phyloP scores from a whole-genome alignment of 2,888 invertebrate species.

The Coelopa pilipes region DNA sequence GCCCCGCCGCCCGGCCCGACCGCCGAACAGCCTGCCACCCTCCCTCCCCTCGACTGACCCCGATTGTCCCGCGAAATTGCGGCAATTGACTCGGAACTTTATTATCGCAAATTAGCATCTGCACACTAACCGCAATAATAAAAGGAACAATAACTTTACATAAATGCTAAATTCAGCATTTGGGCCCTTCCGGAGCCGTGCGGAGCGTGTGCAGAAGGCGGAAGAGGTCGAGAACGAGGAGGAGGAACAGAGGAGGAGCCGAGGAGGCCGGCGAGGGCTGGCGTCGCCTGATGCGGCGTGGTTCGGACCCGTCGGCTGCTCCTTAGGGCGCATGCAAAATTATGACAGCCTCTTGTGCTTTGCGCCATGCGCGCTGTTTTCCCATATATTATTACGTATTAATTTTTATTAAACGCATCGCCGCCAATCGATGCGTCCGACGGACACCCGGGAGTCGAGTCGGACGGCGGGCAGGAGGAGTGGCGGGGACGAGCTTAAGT shows the following conservation, averaged over 20 bases:
- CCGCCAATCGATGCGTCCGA: neutral
- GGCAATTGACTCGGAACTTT: slow-evolving; percentile 17
- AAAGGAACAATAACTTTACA: neutral
- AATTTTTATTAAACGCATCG: slow-evolving; percentile 27
- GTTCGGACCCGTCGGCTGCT: neutral
- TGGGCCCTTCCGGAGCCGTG: neutral
- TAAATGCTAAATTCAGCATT: slow-evolving; percentile 1
- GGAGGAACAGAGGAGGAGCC: too few relatives aligned
- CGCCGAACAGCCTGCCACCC: too few relatives aligned
- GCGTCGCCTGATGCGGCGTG: too few relatives aligned
- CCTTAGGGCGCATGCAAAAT: slow-evolving; percentile 5
- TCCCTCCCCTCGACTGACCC: too few relatives aligned
- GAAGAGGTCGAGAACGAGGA: too few relatives aligned
- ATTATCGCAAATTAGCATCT: slow-evolving; percentile 20
- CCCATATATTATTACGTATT: slow-evolving; percentile 23
- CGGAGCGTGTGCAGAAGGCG: too few relatives aligned
- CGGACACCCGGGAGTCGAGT: too few relatives aligned
- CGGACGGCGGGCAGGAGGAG: too few relatives aligned
- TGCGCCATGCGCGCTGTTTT: neutral
- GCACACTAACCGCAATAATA: neutral
- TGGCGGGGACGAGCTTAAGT: neutral
- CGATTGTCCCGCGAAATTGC: neutral
- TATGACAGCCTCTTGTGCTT: neutral
- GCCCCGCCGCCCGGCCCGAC: too few relatives aligned
- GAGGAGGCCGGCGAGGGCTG: too few relatives aligned